phyloP scores from a whole-genome alignment of 2,797 vertebrate genomes.

The Trachops cirrhosus region DNA sequence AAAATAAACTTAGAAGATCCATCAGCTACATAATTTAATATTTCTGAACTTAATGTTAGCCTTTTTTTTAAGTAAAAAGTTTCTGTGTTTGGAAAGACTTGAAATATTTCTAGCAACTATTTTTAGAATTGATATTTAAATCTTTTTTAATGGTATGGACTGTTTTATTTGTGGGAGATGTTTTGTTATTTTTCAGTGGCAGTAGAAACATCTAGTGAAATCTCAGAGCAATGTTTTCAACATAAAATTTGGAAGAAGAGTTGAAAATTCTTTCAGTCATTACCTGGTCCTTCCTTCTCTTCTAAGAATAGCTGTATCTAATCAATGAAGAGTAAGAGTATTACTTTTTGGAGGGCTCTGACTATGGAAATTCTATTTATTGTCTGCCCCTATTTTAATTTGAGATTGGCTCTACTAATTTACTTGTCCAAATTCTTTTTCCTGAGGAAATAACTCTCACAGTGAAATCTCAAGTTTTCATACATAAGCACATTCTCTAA shows the following conservation, averaged over 20 bases:
- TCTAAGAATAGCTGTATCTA: background rate
- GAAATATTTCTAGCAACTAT: background rate
- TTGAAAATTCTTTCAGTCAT: background rate
- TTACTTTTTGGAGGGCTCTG: background rate
- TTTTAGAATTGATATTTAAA: slow-evolving; percentile 56
- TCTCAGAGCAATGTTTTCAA: background rate
- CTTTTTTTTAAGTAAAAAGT: background rate
- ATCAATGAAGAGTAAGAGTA: background rate
- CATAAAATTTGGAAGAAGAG: background rate
- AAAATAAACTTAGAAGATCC: slow-evolving; percentile 1
- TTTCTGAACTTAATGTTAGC: background rate
- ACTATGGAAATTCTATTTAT: background rate
- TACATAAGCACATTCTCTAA: background rate
- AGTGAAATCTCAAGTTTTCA: background rate
- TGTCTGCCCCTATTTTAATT: background rate
- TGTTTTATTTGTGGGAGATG: background rate
- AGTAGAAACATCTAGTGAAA: background rate
- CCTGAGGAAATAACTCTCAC: background rate
- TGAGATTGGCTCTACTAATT: background rate
- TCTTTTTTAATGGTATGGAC: background rate
- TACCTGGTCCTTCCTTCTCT: background rate
- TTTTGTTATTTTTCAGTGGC: slow-evolving; percentile 4
- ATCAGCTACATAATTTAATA: slow-evolving; percentile 3
- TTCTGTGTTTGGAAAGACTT: background rate
- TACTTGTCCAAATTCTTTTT: background rate